Evolutionary conservation across 2,797 vertebrate species (phyloP).

Genomic region (Trachops cirrhosus): DNA sequence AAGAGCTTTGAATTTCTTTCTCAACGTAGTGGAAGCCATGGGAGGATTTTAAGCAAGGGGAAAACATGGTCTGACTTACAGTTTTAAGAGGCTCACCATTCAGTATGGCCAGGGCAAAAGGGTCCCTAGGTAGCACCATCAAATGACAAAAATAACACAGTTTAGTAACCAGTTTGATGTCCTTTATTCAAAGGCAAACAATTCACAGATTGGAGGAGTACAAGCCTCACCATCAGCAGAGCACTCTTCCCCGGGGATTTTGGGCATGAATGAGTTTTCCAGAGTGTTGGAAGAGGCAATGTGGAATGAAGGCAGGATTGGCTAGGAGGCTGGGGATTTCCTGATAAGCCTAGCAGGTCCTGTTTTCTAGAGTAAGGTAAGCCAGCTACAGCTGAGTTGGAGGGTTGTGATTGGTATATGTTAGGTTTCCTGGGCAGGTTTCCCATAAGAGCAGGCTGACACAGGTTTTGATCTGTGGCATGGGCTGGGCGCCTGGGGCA

Average conservation of each 20-base stretch:
- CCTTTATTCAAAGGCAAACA: neutral
- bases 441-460: neutral
- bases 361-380: neutral
- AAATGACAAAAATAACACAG: neutral
- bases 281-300: neutral
- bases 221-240: neutral
- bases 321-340: neutral
- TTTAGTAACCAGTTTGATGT: neutral
- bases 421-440: neutral
- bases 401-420: neutral
- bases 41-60: neutral
- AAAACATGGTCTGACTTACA: neutral
- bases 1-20: neutral
- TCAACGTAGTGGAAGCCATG: neutral
- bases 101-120: neutral
- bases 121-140: neutral
- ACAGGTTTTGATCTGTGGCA: neutral
- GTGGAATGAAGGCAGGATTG: neutral
- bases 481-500: neutral
- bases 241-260: neutral
- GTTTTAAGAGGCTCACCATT: neutral
- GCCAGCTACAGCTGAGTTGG: neutral
- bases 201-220: neutral
- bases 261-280: neutral
- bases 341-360: neutral